Conservation (phyloP, 2,113 vertebrate genomes). For the Bettongia penicillata region DNA sequence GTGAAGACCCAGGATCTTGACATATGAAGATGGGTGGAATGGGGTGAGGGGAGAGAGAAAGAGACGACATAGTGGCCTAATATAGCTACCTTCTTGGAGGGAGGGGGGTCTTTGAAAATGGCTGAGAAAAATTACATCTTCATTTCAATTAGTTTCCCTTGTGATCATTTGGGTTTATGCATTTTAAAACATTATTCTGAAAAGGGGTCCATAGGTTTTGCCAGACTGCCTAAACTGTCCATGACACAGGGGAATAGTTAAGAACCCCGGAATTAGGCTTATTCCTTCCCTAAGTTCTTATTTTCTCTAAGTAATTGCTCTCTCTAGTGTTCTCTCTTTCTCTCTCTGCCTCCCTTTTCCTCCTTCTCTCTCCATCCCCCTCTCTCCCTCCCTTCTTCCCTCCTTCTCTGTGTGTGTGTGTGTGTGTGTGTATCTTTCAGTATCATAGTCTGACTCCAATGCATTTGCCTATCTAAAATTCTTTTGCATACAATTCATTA, state of each 20-base stretch:
- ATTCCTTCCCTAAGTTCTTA: neutral
- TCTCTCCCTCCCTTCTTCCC: too few relatives aligned
- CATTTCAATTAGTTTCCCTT: neutral
- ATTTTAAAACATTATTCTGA: neutral
- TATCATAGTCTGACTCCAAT: neutral
- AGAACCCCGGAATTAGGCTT: neutral
- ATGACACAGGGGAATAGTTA: neutral
- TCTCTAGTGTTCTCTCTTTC: too few relatives aligned
- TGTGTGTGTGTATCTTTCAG: too few relatives aligned
- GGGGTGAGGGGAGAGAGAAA: neutral
- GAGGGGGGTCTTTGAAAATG: neutral
- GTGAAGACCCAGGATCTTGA: neutral
- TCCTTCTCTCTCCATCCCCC: too few relatives aligned
- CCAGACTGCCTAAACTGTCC: neutral
- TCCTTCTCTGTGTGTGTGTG: too few relatives aligned
- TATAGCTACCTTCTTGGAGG: neutral
- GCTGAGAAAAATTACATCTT: neutral
- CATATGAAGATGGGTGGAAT: neutral
- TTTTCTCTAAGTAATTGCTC: neutral
- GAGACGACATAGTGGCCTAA: neutral
- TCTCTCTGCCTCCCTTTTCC: too few relatives aligned
- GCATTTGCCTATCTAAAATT: neutral
- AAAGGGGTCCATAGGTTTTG: neutral
- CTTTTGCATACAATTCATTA: neutral
- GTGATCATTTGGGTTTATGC: neutral